phyloP scores from a whole-genome alignment of 1,140 invertebrate genomes.

The Tribolium castaneum region DNA sequence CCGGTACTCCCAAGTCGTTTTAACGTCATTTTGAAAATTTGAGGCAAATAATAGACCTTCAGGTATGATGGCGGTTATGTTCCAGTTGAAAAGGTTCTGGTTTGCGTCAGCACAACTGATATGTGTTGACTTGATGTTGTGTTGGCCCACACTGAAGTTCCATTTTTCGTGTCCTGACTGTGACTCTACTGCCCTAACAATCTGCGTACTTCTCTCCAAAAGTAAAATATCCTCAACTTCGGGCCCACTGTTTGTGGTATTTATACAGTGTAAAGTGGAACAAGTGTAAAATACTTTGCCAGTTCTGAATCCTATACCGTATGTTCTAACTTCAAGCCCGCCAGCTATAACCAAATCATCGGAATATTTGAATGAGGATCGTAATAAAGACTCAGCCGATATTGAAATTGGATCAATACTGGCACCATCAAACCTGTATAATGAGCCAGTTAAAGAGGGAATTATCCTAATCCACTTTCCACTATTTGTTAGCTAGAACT shows the following conservation, averaged over 20 bases:
- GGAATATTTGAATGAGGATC: conserved; percentile 84
- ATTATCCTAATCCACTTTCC: conserved; percentile 89
- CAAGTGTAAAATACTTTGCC: conserved; percentile 86
- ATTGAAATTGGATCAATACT: conserved; percentile 88
- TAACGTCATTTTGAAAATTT: conserved; percentile 67
- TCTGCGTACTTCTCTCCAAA: conserved; percentile 84
- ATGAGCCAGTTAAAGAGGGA: conserved; percentile 88
- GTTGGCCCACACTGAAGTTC: conserved; percentile 95
- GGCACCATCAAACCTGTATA: conserved; percentile 93
- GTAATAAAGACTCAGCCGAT: conserved; percentile 84
- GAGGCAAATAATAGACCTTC: conserved; percentile 79
- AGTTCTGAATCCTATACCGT: conserved; percentile 79
- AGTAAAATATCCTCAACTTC: conserved; percentile 77
- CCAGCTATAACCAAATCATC: conserved; percentile 90
- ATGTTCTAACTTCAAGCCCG: conserved; percentile 74
- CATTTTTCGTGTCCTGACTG: conserved; percentile 87
- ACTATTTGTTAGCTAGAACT: conserved; percentile 80
- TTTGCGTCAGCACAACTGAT: conserved; percentile 58
- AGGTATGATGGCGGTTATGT: conserved; percentile 76
- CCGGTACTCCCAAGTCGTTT: conserved; percentile 79
- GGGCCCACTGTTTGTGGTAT: conserved; percentile 65
- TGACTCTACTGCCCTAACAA: conserved; percentile 87
- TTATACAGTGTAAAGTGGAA: conserved; percentile 77
- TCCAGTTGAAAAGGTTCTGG: conserved; percentile 66
- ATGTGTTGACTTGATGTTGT: conserved; percentile 77